Base-by-base conservation (phyloP, 2,888 invertebrate genomes). In the Pelosia muscerda region DNA sequence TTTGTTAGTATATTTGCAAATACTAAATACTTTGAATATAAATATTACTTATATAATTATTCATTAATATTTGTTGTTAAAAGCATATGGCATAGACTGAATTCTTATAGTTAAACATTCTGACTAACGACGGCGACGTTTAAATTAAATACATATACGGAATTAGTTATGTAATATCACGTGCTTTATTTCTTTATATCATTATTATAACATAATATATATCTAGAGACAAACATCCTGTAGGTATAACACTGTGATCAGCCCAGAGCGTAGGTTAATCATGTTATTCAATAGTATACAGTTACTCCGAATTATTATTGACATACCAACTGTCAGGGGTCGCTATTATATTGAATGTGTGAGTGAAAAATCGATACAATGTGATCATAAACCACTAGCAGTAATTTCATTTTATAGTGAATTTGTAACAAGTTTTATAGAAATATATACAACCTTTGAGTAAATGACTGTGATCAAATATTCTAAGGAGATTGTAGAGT, bases 201-300 rank as follows among this genome's bases (percentile, higher is more conserved):
- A 71, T 66, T 28, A 59, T 22, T 73, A 70, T 76, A 70, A 83
- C 72, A 80, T 80, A 78, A 81, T 64, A n/a, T n/a, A n/a, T 60
- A 73, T 73, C 58, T 61, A 74, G 79, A 66, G 67, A 34, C 42
- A 69, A 74, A 25, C 84, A 81, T 58, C 78, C 84, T 83, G 78
- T 83, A 78, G 13, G 54, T 54, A 58, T 60, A 77, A 82, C 82
- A 81, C 85, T 72, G 68, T 69, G 69, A 75, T 71, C 80, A 77
- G 68, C 81, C 83, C 84, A 75, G 84, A 82, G 82, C 84, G 85
- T 81, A 90, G 92, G 92, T 93, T 94, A 94, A 94, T 94, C 92
- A 93, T 94, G 94, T 93, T 90, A 94, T 94, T 92, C 92, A 92
- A 90, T 91, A 89, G 90, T 93, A 89, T 93, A 90, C 90, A 77